Evolutionary conservation across 2,797 vertebrate species (phyloP), one percentile per base, ranked within the genome.

Genomic region (Dicrostonyx torquatus): DNA sequence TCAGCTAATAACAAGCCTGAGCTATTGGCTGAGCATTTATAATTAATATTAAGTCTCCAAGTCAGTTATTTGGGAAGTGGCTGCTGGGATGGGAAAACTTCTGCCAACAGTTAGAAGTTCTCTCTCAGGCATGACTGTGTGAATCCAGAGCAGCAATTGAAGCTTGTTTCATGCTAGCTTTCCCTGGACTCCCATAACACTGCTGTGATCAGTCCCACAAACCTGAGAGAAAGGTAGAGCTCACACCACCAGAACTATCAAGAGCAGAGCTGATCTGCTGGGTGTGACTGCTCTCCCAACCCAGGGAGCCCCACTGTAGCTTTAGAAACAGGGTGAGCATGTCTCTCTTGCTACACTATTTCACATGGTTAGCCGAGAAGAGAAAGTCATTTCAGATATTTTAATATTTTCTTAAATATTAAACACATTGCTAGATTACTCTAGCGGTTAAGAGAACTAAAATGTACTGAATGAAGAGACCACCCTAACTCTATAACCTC

Each of bases 321-420:
- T 9, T 37, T 43, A n/a, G 50, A 31, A 34, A 43, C 17, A 14
- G 40, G 11, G 4, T 0, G 1, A 6, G 6, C 11, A 4, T 86
- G 40, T 79, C 5, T 48, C 24, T 84, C 24, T 70, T 6, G 4
- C 26, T 60, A 6, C 29, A 31, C 43, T 37, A 72, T 31, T 85
- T 48, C 45, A 43, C n/a, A 40, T 14, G 15, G 62, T 75, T 64
- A 87, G 10, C 45, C 64, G 34, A n/a, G 68, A 34, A 64, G 62
- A 82, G 66, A 55, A 76, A 82, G 66, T 50, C 26, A 64, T 86
- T 91, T 86, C 20, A 26, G 58, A 66, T 55, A 91, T 72, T 72
- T 48, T 31, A 64, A 53, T 64, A 20, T 20, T 45, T 73, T 94
- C 40, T 50, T 50, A n/a, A n/a, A n/a, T n/a, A n/a, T n/a, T n/a